phyloP scores from a whole-genome alignment of 2,888 invertebrate species.

The Lathronympha strigana region DNA sequence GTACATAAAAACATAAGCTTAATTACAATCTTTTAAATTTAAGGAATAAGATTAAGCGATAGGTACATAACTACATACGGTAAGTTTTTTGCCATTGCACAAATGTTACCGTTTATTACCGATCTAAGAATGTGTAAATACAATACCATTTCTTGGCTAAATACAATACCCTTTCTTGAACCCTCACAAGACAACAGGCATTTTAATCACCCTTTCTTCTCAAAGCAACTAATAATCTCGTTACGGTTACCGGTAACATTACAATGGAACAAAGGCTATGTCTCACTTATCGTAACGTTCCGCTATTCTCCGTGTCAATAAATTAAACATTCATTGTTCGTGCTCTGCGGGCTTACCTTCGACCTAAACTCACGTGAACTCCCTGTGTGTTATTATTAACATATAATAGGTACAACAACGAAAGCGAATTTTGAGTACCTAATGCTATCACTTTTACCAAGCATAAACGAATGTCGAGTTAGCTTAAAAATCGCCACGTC shows the following conservation, averaged over 20 bases:
- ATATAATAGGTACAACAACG: neutral
- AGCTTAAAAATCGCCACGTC: no score
- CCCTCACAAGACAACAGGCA: constrained; percentile 8
- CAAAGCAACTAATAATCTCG: constrained; percentile 54
- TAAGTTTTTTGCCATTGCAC: no score
- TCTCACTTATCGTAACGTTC: constrained; percentile 55
- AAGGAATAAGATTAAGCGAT: no score
- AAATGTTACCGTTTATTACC: no score
- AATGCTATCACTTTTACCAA: no score
- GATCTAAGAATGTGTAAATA: neutral
- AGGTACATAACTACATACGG: no score
- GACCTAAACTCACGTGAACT: constrained; percentile 45
- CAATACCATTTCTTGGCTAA: neutral
- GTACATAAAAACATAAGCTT: no score
- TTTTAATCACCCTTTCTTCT: constrained; percentile 44
- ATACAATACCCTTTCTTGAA: neutral
- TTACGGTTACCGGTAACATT: constrained; percentile 49
- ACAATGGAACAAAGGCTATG: constrained; percentile 75
- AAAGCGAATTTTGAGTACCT: neutral
- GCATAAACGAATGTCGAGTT: no score
- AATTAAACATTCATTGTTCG: constrained; percentile 70
- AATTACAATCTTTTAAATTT: no score
- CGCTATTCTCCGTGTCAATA: constrained; percentile 52
- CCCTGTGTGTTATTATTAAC: neutral
- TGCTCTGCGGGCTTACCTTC: constrained; percentile 56